Percentiles rank a stretch among this genome's conserved stretches.
phyloP scores from a whole-genome alignment of 2,888 invertebrate genomes.

The Elmis aenea region DNA sequence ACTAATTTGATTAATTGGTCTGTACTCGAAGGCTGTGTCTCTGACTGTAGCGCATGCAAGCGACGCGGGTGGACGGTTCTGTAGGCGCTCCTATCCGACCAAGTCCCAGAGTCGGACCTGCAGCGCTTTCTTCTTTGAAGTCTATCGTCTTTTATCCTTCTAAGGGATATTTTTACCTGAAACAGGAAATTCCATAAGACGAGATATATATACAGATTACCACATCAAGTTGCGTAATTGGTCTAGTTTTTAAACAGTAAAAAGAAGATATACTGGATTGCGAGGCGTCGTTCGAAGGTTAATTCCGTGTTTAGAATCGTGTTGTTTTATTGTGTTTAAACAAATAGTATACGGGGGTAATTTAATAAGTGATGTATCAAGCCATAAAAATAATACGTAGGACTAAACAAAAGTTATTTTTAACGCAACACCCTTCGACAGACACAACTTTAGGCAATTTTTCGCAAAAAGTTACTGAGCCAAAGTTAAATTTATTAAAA shows the following conservation, averaged over 20 bases:
- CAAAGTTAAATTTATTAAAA: too few species aligned
- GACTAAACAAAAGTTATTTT: too few species aligned
- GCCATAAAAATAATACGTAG: too few species aligned
- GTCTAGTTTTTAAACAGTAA: background rate
- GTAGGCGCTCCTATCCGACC: conserved; percentile 40
- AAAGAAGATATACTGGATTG: too few species aligned
- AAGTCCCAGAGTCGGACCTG: conserved; percentile 41
- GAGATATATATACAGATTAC: background rate
- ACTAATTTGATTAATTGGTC: conserved; percentile 54
- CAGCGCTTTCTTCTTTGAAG: conserved; percentile 34
- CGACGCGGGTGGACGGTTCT: conserved; percentile 47
- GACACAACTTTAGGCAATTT: too few species aligned
- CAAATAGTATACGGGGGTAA: too few species aligned
- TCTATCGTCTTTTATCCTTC: conserved; percentile 40
- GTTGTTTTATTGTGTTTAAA: too few species aligned
- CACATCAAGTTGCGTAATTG: background rate
- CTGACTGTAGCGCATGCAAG: conserved; percentile 41
- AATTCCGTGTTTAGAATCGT: too few species aligned
- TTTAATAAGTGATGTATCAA: too few species aligned
- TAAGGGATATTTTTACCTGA: conserved; percentile 46
- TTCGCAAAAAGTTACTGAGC: too few species aligned
- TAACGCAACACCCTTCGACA: too few species aligned
- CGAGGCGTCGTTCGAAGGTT: too few species aligned
- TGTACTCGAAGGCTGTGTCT: conserved; percentile 46
- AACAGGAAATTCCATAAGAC: conserved; percentile 12